These are phyloP conservation scores for Aepyceros melampus DNA, from an alignment of 2,113 vertebrate species.

Conservation along the genomic window DNA sequence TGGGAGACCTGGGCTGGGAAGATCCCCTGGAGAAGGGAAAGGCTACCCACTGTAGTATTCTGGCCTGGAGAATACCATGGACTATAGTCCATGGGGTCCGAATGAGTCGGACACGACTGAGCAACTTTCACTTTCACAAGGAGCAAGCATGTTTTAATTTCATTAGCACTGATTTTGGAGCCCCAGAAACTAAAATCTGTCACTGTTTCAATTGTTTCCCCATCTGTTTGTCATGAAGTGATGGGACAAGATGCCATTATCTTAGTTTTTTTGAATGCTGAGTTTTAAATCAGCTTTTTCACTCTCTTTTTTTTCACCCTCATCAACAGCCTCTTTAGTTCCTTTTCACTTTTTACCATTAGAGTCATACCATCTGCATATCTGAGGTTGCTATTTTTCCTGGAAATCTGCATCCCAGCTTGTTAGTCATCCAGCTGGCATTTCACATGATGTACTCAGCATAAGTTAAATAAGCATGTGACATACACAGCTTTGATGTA, in stretches of 20 bases:
- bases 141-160: background rate
- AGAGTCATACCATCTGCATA: background rate
- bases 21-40: background rate
- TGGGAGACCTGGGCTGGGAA: background rate
- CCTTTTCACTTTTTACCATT: background rate
- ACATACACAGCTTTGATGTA: background rate
- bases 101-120: rapidly evolving
- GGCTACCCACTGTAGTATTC: background rate
- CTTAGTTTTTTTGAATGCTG: background rate
- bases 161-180: background rate
- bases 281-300: background rate
- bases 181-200: background rate
- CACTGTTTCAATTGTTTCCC: background rate
- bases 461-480: background rate
- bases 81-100: background rate
- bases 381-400: background rate
- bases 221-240: background rate
- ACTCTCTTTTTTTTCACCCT: background rate
- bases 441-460: background rate
- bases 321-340: background rate
- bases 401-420: background rate
- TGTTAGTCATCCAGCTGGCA: background rate
- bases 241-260: background rate
- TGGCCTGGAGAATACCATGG: background rate
- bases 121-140: background rate